Percentiles rank a stretch among this genome's conserved stretches.
These are phyloP conservation scores for Lacerta agilis DNA, from an alignment of 2,797 vertebrate species.

Conservation along the genomic window DNA sequence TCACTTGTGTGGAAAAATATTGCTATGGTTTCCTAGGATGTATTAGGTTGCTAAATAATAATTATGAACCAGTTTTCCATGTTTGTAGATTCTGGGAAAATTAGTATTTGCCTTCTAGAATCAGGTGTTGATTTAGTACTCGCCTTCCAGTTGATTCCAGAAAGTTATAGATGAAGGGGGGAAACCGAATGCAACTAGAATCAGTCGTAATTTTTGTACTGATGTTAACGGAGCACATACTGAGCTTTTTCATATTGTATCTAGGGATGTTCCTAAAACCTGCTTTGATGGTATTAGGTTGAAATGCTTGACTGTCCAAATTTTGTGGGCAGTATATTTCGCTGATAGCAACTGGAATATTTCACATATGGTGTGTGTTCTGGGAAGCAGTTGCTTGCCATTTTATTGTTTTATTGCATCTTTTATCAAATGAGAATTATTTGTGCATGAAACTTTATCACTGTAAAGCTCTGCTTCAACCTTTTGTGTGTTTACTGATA, in stretches of 20 bases:
- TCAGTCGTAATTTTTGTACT: neutral
- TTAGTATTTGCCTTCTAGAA: neutral
- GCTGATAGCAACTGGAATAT: conserved; percentile 7
- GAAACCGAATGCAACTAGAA: neutral
- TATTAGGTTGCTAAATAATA: neutral
- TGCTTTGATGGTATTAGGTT: conserved; percentile 23
- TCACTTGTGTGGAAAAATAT: neutral
- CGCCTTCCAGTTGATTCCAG: neutral
- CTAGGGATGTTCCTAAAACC: conserved; percentile 11
- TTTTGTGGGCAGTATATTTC: neutral
- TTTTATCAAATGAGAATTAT: conserved; percentile 8
- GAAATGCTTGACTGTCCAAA: conserved; percentile 11
- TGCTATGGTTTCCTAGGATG: conserved; percentile 5
- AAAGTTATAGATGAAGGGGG: neutral
- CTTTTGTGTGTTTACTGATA: neutral
- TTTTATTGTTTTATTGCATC: neutral
- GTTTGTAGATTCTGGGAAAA: conserved; percentile 9
- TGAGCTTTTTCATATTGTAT: conserved; percentile 28
- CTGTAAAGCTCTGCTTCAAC: neutral
- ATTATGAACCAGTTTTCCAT: conserved; percentile 36
- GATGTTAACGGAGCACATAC: neutral
- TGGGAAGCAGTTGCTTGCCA: neutral
- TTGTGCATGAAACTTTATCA: neutral
- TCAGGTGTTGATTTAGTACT: neutral
- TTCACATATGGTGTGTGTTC: neutral